Evolutionary conservation across 2,113 vertebrate genomes (phyloP).

Genomic region (Pachypanchax playfairii): DNA sequence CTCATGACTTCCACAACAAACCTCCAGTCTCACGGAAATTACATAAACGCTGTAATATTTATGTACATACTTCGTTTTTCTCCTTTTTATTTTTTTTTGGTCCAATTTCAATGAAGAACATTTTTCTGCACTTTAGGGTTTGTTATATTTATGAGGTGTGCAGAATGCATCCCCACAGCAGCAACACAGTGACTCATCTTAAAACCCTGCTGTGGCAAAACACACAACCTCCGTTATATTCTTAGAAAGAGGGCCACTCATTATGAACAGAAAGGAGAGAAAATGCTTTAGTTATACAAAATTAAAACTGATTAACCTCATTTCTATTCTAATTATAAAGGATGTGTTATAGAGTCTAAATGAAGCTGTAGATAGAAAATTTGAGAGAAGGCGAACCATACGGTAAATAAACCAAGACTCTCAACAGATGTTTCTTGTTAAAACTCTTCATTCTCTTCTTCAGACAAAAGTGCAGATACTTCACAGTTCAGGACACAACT

Average conservation of each 20-base stretch:
- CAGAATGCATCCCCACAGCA: constrained; percentile 61
- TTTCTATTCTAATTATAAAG: no score
- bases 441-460: no score
- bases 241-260: constrained; percentile 34
- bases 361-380: no score
- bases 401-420: no score
- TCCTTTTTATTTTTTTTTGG: constrained; percentile 39
- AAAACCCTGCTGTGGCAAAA: constrained; percentile 51
- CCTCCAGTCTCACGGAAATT: constrained; percentile 54
- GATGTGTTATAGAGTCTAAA: no score
- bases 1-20: constrained; percentile 40
- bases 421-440: no score
- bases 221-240: constrained; percentile 36
- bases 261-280: not conserved
- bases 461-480: no score
- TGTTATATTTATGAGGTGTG: constrained; percentile 81
- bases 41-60: constrained; percentile 80
- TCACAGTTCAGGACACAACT: no score
- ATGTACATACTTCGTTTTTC: constrained; percentile 70
- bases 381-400: no score
- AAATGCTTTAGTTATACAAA: constrained; percentile 5
- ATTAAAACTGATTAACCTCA: constrained; percentile 8
- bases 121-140: constrained; percentile 82
- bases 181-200: constrained; percentile 70
- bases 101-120: constrained; percentile 71